A percentile compares a stretch with the other conserved stretches of the same genome.
These are phyloP conservation scores for Myrmecophaga tridactyla DNA, from an alignment of 2,113 vertebrate species.

Conservation along the genomic window DNA sequence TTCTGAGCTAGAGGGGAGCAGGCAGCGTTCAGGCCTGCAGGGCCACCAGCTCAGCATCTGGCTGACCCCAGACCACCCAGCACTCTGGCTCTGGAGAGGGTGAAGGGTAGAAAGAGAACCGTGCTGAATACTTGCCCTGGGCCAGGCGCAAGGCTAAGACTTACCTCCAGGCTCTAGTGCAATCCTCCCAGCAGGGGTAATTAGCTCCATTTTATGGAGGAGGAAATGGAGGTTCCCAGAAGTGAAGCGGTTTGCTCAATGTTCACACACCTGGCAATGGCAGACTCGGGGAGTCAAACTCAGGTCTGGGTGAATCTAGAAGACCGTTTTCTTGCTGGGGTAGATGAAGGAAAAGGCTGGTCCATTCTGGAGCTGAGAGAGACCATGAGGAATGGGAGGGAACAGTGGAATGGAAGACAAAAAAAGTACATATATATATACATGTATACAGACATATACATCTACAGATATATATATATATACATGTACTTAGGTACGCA, in stretches of 20 bases:
- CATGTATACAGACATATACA: no score
- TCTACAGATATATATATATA: no score
- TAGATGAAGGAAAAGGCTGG: not conserved
- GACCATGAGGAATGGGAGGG: not conserved
- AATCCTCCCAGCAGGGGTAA: not conserved
- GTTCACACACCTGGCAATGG: not conserved
- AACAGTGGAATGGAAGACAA: no score
- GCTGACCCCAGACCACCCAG: constrained; percentile 39
- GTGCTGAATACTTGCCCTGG: accelerated
- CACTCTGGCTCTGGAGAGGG: not conserved
- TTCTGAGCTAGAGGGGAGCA: not conserved
- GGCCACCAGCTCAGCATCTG: constrained; percentile 48
- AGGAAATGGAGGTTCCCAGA: not conserved
- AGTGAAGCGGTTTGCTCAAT: not conserved
- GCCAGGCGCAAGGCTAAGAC: not conserved
- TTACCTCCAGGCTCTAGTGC: not conserved
- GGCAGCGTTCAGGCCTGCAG: not conserved
- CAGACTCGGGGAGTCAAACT: not conserved
- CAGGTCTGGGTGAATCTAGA: not conserved
- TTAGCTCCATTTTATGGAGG: not conserved
- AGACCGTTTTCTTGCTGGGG: not conserved
- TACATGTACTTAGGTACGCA: no score
- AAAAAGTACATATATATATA: no score
- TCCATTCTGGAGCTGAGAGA: not conserved
- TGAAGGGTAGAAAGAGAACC: not conserved